Percentiles rank a stretch among this genome's conserved stretches.
Conservation (phyloP, 2,113 vertebrate genomes). For the Orientallactaga bullata region DNA sequence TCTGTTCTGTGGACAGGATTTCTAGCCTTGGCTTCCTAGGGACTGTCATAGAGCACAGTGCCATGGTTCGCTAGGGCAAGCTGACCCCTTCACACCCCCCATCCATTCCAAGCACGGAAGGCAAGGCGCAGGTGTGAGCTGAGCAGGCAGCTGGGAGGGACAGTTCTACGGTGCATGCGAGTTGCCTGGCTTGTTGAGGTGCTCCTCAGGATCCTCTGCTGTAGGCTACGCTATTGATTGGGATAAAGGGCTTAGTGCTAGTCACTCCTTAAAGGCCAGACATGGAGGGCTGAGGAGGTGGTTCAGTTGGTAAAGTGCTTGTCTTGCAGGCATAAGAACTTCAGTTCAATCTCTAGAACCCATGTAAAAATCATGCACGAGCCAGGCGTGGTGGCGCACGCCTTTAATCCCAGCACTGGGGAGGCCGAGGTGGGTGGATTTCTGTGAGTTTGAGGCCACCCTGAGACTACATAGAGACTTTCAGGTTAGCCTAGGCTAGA, state of each 20-base stretch:
- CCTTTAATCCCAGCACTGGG: no score
- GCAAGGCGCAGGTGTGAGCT: accelerated
- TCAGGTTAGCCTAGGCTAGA: no score
- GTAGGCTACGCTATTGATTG: background rate
- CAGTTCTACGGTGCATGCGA: accelerated
- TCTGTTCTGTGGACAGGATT: background rate
- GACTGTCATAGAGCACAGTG: background rate
- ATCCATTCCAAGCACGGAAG: background rate
- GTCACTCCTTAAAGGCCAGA: background rate
- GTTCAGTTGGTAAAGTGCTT: no score
- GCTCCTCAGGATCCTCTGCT: background rate
- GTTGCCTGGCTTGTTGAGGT: background rate
- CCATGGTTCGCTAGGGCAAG: background rate
- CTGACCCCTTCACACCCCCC: background rate
- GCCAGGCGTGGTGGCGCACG: no score
- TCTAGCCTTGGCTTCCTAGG: background rate
- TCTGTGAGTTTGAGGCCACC: no score
- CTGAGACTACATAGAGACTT: no score
- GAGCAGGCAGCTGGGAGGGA: background rate
- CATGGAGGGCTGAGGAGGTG: no score
- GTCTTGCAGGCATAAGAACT: no score
- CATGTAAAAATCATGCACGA: no score
- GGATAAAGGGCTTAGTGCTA: background rate
- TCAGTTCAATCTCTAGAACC: no score
- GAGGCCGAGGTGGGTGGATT: no score